Conservation (phyloP, 2,888 invertebrate species). For the Troides helena region DNA sequence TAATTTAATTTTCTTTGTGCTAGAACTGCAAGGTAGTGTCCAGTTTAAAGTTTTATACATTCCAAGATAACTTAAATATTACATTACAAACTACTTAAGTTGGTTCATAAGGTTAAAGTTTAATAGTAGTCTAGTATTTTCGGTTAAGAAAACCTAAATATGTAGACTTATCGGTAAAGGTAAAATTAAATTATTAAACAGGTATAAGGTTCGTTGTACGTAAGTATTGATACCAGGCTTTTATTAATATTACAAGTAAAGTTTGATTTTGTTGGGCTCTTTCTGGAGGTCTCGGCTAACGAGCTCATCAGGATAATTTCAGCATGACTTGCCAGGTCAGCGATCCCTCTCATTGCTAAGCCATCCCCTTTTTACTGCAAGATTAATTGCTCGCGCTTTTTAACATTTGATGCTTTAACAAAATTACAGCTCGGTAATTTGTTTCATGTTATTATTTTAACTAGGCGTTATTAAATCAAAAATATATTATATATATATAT, state of each 20-base stretch:
- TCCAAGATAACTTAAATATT: neutral
- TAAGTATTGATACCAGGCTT: neutral
- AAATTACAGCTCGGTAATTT: conserved; percentile 21
- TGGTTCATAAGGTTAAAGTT: neutral
- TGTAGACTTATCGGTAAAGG: too few relatives aligned
- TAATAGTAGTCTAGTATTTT: neutral
- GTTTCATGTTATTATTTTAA: conserved; percentile 9
- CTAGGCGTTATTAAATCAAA: neutral
- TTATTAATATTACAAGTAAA: conserved; percentile 1
- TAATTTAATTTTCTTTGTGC: neutral
- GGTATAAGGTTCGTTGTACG: too few relatives aligned
- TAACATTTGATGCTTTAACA: conserved; percentile 24
- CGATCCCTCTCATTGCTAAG: conserved; percentile 25
- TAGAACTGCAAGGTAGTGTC: neutral
- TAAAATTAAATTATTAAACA: too few relatives aligned
- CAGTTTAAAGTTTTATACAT: neutral
- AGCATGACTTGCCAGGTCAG: conserved; percentile 30
- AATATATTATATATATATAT: too few relatives aligned
- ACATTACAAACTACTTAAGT: neutral
- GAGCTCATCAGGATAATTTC: conserved; percentile 28
- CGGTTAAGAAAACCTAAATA: too few relatives aligned
- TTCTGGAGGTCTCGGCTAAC: conserved; percentile 15
- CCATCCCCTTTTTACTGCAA: conserved; percentile 28
- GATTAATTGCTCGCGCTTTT: conserved; percentile 28
- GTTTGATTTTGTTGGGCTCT: conserved; percentile 2